These are phyloP conservation scores for Drosophila serrata DNA, from an alignment of 1,140 invertebrate genomes.

Conservation along the genomic window DNA sequence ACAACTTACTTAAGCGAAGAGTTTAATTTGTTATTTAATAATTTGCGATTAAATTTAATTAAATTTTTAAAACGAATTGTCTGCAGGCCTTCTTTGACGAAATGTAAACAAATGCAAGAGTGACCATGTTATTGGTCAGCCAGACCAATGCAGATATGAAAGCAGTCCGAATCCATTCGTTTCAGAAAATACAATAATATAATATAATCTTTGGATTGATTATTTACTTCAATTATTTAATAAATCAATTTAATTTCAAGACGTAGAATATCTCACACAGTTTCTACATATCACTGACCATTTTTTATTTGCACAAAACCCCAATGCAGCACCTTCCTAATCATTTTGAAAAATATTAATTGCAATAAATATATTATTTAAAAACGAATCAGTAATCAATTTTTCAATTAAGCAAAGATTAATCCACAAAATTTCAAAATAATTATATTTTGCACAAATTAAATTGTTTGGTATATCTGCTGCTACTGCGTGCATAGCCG, in stretches of 20 bases:
- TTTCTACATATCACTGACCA: not conserved
- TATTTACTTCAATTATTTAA: not conserved
- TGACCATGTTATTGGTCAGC: not conserved
- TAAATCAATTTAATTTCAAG: too few relatives aligned
- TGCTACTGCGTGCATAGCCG: not conserved
- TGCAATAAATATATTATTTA: too few relatives aligned
- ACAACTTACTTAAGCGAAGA: not conserved
- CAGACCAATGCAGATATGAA: too few relatives aligned
- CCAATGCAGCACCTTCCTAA: not conserved
- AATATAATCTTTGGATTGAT: not conserved
- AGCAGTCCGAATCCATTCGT: not conserved
- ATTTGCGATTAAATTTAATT: rapidly evolving
- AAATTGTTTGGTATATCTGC: not conserved
- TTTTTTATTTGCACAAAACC: not conserved
- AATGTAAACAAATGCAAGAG: not conserved
- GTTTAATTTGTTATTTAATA: not conserved
- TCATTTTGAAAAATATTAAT: not conserved
- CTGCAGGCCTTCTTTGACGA: not conserved
- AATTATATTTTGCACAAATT: too few relatives aligned
- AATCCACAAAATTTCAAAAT: too few relatives aligned
- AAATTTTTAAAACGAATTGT: too few relatives aligned
- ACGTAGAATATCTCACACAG: too few relatives aligned
- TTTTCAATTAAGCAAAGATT: too few relatives aligned
- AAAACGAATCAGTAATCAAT: too few relatives aligned
- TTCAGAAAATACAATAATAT: not conserved